Evolutionary conservation across 2,888 invertebrate genomes (phyloP).

Genomic region (Glyphotaelius pellucidus): DNA sequence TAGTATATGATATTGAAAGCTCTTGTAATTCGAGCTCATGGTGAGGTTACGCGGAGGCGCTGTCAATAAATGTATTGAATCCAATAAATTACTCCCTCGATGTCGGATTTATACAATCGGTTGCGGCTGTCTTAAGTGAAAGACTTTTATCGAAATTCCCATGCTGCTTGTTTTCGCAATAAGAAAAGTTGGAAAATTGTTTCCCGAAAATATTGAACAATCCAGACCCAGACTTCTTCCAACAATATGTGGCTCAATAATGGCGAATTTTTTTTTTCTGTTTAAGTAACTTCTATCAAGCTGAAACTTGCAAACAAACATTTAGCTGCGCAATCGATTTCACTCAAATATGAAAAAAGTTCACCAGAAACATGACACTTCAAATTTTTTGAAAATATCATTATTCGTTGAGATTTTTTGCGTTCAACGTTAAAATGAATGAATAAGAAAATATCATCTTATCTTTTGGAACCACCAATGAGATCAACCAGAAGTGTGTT

Average conservation of each 20-base stretch:
- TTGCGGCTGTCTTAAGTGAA: slow-evolving; percentile 28
- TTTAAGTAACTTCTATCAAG: neutral
- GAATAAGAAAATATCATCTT: neutral
- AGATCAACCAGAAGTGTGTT: no score
- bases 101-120: slow-evolving; percentile 29
- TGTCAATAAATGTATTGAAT: slow-evolving; percentile 27
- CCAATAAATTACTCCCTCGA: slow-evolving; percentile 17
- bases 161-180: neutral
- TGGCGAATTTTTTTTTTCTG: neutral
- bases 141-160: slow-evolving; percentile 7
- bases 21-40: slow-evolving; percentile 8
- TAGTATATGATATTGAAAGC: neutral
- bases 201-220: neutral
- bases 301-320: neutral
- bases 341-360: neutral
- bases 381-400: neutral
- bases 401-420: neutral
- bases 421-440: no score
- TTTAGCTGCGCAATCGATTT: neutral
- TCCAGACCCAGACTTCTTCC: neutral
- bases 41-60: neutral
- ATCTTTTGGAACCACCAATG: neutral
- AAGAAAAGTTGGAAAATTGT: slow-evolving; percentile 2
- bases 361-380: neutral
- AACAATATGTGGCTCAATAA: neutral